These are phyloP conservation scores for Condylura cristata DNA, from an alignment of 2,113 vertebrate genomes.

Conservation along the genomic window DNA sequence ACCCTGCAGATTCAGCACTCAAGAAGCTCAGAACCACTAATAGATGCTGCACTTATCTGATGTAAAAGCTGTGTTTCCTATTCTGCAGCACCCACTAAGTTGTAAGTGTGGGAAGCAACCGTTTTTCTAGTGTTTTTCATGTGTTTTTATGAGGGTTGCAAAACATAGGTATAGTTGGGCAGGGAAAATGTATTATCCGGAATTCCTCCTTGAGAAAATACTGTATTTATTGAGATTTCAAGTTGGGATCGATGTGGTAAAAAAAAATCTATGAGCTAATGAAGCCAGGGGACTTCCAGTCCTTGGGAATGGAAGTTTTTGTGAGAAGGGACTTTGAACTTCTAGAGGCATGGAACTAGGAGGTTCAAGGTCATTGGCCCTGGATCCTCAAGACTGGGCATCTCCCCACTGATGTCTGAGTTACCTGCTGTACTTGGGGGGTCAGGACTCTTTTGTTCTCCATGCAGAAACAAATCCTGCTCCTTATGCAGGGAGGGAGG, in stretches of 20 bases:
- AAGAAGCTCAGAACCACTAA: background rate
- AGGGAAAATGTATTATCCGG: background rate
- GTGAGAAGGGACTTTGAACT: background rate
- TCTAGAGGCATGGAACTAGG: background rate
- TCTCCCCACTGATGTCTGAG: background rate
- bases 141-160: background rate
- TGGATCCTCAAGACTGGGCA: background rate
- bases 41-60: background rate
- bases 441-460: background rate
- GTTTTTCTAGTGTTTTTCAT: background rate
- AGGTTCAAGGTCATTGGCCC: background rate
- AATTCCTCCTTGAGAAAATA: background rate
- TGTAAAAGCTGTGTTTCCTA: background rate
- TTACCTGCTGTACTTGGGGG: background rate
- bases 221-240: background rate
- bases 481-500: background rate
- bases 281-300: background rate
- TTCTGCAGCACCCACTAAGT: background rate
- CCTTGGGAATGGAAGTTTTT: background rate
- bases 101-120: background rate
- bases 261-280: background rate
- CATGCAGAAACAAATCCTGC: background rate
- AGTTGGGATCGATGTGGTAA: background rate
- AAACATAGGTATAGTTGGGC: background rate
- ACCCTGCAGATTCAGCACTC: background rate